phyloP scores from a whole-genome alignment of 1,140 invertebrate species.

The Temnothorax nylanderi region DNA sequence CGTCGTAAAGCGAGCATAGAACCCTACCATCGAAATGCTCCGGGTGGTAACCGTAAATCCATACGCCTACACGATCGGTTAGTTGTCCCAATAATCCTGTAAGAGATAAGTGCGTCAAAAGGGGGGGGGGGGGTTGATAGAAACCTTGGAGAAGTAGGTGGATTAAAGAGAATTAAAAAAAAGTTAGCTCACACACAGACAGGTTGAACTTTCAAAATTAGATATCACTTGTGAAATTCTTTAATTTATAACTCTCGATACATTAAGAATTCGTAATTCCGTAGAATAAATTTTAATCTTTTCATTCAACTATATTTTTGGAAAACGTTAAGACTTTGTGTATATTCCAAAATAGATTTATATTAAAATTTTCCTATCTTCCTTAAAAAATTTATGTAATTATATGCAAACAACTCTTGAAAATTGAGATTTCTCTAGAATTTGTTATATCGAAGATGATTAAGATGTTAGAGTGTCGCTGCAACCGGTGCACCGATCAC shows the following conservation, averaged over 20 bases:
- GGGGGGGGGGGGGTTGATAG: background rate
- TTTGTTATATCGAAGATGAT: background rate
- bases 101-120: slow-evolving; percentile 1
- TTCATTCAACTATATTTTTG: background rate
- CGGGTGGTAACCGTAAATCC: slow-evolving; percentile 26
- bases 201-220: background rate
- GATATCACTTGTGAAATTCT: background rate
- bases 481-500: slow-evolving; percentile 72
- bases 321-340: background rate
- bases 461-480: slow-evolving; percentile 77
- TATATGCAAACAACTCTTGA: background rate
- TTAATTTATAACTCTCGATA: background rate
- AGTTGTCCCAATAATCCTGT: background rate
- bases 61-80: slow-evolving; percentile 6
- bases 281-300: background rate
- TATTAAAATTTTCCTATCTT: background rate
- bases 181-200: background rate
- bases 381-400: background rate
- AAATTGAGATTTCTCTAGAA: background rate
- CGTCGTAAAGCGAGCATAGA: slow-evolving; percentile 78
- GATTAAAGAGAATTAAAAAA: background rate
- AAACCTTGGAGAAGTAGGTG: background rate
- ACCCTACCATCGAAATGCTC: slow-evolving; percentile 66
- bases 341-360: background rate
- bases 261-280: background rate